These are phyloP conservation scores for Halcyon chelicuti DNA, from an alignment of 2,797 vertebrate genomes.

Conservation along the genomic window DNA sequence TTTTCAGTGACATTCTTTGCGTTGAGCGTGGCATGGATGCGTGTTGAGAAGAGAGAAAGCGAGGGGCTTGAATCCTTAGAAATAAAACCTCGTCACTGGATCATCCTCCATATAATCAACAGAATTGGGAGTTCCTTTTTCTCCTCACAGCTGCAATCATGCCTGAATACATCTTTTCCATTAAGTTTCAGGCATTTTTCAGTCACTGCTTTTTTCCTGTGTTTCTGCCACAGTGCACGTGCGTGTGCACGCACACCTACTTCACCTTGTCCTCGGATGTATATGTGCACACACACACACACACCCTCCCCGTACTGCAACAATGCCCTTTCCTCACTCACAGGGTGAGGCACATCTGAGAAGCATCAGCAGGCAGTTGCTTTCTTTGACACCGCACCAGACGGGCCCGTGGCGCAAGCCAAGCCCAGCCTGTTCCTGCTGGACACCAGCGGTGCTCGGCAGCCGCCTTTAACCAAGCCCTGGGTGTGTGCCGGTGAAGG, in stretches of 20 bases:
- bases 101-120: background rate
- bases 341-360: background rate
- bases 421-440: background rate
- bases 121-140: background rate
- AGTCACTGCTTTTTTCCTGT: background rate
- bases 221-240: background rate
- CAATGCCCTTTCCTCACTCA: background rate
- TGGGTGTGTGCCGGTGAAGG: background rate
- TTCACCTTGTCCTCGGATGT: background rate
- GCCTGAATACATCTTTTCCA: conserved; percentile 36
- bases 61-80: background rate
- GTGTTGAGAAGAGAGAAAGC: background rate
- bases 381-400: background rate
- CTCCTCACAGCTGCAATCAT: background rate
- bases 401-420: background rate
- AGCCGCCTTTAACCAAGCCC: background rate
- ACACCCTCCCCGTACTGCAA: background rate
- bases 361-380: background rate
- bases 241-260: no score
- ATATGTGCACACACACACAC: no score
- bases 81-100: background rate
- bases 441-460: background rate
- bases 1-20: background rate
- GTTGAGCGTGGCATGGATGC: background rate
- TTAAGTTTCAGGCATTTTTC: background rate